Conservation (phyloP, 2,113 vertebrate genomes). For the Cololabis saira region DNA sequence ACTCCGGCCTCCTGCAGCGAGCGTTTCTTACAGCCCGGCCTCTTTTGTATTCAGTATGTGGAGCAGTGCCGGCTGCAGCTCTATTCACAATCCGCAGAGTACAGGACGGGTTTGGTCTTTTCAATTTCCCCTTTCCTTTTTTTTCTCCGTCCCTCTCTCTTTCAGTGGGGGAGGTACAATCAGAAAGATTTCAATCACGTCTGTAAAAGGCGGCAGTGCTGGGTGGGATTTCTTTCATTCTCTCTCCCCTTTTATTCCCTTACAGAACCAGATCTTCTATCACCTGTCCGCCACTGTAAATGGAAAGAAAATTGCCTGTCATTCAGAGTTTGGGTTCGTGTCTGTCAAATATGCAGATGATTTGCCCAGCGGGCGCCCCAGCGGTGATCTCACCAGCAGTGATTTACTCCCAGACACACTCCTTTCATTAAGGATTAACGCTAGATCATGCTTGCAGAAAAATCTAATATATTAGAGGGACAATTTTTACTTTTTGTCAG, state of each 20-base stretch:
- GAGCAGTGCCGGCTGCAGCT: slow-evolving; percentile 66
- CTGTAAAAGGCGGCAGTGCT: slow-evolving; percentile 50
- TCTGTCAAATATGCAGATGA: slow-evolving; percentile 66
- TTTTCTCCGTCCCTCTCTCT: neutral
- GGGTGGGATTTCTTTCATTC: slow-evolving; percentile 15
- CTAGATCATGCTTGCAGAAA: no score
- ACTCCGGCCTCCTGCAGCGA: slow-evolving; percentile 69
- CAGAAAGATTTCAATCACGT: slow-evolving; percentile 38
- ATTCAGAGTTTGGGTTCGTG: slow-evolving; percentile 42
- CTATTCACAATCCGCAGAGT: slow-evolving; percentile 72
- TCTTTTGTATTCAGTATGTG: slow-evolving; percentile 78
- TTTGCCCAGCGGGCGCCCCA: slow-evolving; percentile 14
- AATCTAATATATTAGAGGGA: no score
- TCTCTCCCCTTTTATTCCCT: slow-evolving; percentile 14
- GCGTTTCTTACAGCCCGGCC: slow-evolving; percentile 57
- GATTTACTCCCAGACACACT: slow-evolving; percentile 27
- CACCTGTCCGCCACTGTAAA: slow-evolving; percentile 50
- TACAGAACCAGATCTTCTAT: slow-evolving; percentile 47
- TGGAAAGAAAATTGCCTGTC: slow-evolving; percentile 38
- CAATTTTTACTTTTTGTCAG: no score
- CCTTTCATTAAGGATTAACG: no score
- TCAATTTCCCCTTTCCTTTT: slow-evolving; percentile 30
- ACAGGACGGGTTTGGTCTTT: slow-evolving; percentile 68
- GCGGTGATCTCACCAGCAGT: slow-evolving; percentile 53
- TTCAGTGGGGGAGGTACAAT: slow-evolving; percentile 18